Percentiles rank a stretch among this genome's conserved stretches.
These are phyloP conservation scores for Melanotus villosus DNA, from an alignment of 2,888 invertebrate species.

Conservation along the genomic window DNA sequence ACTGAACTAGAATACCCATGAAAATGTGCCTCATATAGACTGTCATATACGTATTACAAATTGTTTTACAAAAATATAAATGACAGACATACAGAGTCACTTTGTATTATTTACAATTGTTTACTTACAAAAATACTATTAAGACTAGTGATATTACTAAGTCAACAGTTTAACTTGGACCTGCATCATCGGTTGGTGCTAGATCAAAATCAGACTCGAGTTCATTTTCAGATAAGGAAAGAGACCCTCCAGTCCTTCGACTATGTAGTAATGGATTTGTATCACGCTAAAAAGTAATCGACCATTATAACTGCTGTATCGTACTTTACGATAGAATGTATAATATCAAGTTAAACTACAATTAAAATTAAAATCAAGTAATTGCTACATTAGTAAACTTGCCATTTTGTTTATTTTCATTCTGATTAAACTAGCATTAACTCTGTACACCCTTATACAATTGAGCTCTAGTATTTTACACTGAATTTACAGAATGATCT, in stretches of 20 bases:
- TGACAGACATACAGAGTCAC: background rate
- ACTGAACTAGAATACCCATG: background rate
- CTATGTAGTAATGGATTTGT: conserved; percentile 72
- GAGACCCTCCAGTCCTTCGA: conserved; percentile 82
- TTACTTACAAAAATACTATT: conserved; percentile 14
- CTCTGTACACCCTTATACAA: too few relatives aligned
- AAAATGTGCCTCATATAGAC: background rate
- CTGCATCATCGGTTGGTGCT: conserved; percentile 28
- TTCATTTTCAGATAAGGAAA: conserved; percentile 88
- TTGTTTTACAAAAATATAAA: conserved; percentile 14
- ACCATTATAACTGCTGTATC: too few relatives aligned
- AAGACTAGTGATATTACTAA: background rate
- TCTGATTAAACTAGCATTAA: too few relatives aligned
- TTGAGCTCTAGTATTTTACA: too few relatives aligned
- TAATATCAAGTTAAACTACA: too few relatives aligned
- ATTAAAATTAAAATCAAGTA: too few relatives aligned
- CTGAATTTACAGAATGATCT: too few relatives aligned
- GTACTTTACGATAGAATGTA: too few relatives aligned
- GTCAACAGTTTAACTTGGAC: conserved; percentile 16
- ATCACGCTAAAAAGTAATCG: conserved; percentile 58
- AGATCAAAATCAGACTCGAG: conserved; percentile 76
- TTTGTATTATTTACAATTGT: background rate
- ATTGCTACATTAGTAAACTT: too few relatives aligned
- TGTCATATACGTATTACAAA: conserved; percentile 1
- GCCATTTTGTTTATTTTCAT: too few relatives aligned